Evolutionary conservation across 2,888 invertebrate species (phyloP), one percentile per base, ranked within the genome.

Genomic region (Xanthorhoe designata): DNA sequence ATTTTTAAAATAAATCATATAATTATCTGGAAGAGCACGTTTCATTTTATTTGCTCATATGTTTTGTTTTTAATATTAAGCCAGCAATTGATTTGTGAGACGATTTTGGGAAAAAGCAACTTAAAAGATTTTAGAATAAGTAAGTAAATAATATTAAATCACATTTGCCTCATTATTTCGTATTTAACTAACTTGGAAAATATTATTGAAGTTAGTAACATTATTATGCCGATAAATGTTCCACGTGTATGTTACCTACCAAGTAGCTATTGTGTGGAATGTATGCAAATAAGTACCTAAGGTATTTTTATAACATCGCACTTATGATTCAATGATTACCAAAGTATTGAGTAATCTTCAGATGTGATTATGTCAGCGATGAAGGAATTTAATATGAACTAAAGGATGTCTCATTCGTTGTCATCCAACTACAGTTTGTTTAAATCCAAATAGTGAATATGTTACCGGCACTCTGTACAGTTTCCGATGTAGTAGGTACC

Each of bases 231-330:
- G 10, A 51, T 59, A 51, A 51, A 42, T 10, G 38, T 19, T 50
- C 51, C 61, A 61, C 47, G 54, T 61, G 61, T 35, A 59, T 9
- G 49, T 8, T 19, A 45, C 54, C 13, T 56, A 50, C 10, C 10
- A 19, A 19, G 51, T 66, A 17, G 2, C 7, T 70, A 49, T 13
- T 49, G 49, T 49, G 9, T 35, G 64, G 62, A 68, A 68, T 64
- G 64, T 55, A 71, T 71, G 71, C 64, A 69, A 69, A 69, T 67
- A 54, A 42, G 50, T 66, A 60, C 63, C 51, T 2, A 7, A 7
- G 32, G 32, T 32, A 50, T 54, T 68, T 24, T 68, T 63, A 49
- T 65, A 47, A 15, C 47, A 47, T 15, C 47, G 4, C 5, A 10
- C 6, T 47, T 47, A 47, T 47, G 47, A 47, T 47, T 47, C 47